phyloP scores from a whole-genome alignment of 2,113 vertebrate genomes.

The Catharus minimus region DNA sequence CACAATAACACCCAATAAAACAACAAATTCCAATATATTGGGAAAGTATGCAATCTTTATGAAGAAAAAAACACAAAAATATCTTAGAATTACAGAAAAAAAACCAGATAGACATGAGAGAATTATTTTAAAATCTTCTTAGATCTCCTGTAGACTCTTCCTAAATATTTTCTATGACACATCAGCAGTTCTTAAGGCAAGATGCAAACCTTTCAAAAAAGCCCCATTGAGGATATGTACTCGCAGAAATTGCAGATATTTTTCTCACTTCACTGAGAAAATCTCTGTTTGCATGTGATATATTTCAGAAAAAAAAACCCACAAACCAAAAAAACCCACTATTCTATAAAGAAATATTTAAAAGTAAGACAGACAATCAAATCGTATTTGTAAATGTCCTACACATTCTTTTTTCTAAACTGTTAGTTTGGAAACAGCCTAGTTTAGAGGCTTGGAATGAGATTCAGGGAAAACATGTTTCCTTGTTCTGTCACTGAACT shows the following conservation, averaged over 20 bases:
- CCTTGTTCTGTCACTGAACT: neutral
- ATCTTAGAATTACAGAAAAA: neutral
- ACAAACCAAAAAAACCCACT: accelerated
- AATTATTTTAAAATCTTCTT: neutral
- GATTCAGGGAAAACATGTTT: neutral
- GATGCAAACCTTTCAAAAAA: neutral
- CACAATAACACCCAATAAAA: neutral
- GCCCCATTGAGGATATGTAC: neutral
- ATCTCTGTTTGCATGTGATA: neutral
- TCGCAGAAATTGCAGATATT: neutral
- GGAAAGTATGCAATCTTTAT: neutral
- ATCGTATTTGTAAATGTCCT: neutral
- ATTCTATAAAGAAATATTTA: neutral
- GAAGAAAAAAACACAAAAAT: neutral
- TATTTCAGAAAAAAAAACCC: neutral
- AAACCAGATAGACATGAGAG: accelerated
- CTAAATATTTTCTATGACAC: neutral
- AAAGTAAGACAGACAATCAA: neutral
- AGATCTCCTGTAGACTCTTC: neutral
- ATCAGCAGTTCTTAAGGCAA: neutral
- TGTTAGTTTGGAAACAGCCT: neutral
- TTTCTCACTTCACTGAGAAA: neutral
- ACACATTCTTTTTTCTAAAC: neutral
- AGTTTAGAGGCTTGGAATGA: neutral
- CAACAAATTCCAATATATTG: neutral